phyloP scores from a whole-genome alignment of 2,113 vertebrate genomes.

The Cavia porcellus region DNA sequence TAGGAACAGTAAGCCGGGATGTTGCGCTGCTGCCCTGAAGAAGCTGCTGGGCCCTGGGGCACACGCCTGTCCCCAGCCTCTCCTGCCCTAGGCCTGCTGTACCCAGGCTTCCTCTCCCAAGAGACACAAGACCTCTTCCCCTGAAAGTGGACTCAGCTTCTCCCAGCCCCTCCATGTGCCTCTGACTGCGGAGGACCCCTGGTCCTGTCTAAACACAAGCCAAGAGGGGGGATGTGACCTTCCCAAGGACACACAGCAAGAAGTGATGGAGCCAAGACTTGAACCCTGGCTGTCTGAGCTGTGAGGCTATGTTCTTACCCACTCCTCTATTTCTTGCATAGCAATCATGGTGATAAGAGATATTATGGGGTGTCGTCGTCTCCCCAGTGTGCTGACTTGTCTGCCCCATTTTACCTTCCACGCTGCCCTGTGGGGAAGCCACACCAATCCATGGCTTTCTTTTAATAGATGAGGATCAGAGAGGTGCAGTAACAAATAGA shows the following conservation, averaged over 20 bases:
- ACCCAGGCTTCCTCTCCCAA: neutral
- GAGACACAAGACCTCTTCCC: rapidly evolving
- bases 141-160: neutral
- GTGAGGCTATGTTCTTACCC: neutral
- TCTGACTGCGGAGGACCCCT: neutral
- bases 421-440: neutral
- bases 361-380: neutral
- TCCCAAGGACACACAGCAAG: neutral
- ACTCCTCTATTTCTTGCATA: neutral
- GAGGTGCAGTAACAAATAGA: neutral
- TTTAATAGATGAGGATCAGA: neutral
- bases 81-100: neutral
- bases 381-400: neutral
- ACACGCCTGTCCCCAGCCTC: neutral
- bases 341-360: neutral
- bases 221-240: neutral
- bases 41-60: rapidly evolving
- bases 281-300: neutral
- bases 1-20: neutral
- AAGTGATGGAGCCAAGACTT: neutral
- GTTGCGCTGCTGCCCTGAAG: neutral
- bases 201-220: neutral
- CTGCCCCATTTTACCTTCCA: neutral
- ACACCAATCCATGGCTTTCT: neutral
- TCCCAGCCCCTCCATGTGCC: neutral